Base-by-base conservation (phyloP, 2,888 invertebrate genomes). In the Drosophila subsilvestris region DNA sequence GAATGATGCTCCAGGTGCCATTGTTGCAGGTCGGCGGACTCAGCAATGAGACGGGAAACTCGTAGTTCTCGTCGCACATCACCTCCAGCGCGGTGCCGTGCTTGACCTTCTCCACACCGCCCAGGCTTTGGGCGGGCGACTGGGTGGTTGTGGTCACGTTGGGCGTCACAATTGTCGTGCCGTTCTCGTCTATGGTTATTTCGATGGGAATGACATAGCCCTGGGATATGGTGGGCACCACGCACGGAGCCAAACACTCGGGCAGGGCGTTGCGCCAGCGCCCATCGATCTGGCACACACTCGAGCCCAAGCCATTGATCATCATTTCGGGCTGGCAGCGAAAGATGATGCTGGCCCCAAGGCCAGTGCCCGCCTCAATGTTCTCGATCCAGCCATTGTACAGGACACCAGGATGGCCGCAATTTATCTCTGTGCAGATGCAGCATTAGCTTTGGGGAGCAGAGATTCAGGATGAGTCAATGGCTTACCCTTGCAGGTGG, bases 361-460 rank as follows among this genome's bases (percentile, higher is more conserved):
- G 93, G 0, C 97, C 97, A 4, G 98, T 98, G 27, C 97, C 98
- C 37, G 95, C 94, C 80, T 97, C 97, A 67, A 97, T 96, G 90
- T 97, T 97, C 92, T 98, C 97, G 85, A 96, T 94, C 96, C 98
- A 99, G 4, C 99, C 99, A 90, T 99, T 99, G 94, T 97, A 97
- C 9, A 99, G 94, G 53, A 96, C 95, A 2, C 98, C 98, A 0
- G 99, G 98, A 85, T 96, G 95, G 0, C 98, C 98, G 92, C 99
- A 99, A 93, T 99, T 97, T 89, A 99, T 98, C 94, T 99, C 99
- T 98, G 68, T 2, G 14, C 14, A 14, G 9, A 9, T 25, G n/a
- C 47, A 17, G 12, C n/a, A 14, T 25, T 12, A 12, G 4, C 7
- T 27, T 27, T 9, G 9, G 27, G 9, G 29, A 10, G 29, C 2